These are phyloP conservation scores for Zelostemma sp. DNA, from an alignment of 1,140 invertebrate species.

Conservation along the genomic window DNA sequence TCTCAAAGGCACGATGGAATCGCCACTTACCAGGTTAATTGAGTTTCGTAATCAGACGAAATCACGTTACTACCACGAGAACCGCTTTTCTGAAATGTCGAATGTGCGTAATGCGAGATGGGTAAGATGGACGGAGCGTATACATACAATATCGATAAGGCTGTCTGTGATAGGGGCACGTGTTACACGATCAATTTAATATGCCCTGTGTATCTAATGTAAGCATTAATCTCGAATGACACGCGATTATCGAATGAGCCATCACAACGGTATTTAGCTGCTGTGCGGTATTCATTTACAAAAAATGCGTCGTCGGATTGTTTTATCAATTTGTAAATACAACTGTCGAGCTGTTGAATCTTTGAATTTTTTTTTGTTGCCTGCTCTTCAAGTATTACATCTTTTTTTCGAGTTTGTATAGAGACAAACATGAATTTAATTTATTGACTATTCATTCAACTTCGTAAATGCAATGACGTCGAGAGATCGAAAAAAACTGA, in stretches of 20 bases:
- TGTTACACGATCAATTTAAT: slow-evolving; percentile 27
- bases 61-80: not conserved
- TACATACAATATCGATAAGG: slow-evolving; percentile 22
- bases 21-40: not conserved
- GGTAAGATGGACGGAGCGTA: slow-evolving; percentile 5
- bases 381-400: too few relatives aligned
- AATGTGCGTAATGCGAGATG: slow-evolving; percentile 2
- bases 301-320: slow-evolving; percentile 8
- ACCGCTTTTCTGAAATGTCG: slow-evolving; percentile 2
- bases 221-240: slow-evolving; percentile 31
- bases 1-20: not conserved
- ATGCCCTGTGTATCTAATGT: slow-evolving; percentile 15
- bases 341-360: too few relatives aligned
- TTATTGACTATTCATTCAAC: too few relatives aligned
- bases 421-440: too few relatives aligned
- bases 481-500: too few relatives aligned
- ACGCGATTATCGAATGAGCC: slow-evolving; percentile 28
- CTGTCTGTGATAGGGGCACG: slow-evolving; percentile 3
- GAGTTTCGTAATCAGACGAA: not conserved
- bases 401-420: too few relatives aligned
- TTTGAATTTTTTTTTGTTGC: too few relatives aligned
- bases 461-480: too few relatives aligned
- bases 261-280: slow-evolving; percentile 11
- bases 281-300: not conserved
- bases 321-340: slow-evolving; percentile 4